A percentile compares a stretch with the other conserved stretches of the same genome.
These are phyloP conservation scores for Zygaena filipendulae DNA, from an alignment of 2,888 invertebrate species.

Conservation along the genomic window DNA sequence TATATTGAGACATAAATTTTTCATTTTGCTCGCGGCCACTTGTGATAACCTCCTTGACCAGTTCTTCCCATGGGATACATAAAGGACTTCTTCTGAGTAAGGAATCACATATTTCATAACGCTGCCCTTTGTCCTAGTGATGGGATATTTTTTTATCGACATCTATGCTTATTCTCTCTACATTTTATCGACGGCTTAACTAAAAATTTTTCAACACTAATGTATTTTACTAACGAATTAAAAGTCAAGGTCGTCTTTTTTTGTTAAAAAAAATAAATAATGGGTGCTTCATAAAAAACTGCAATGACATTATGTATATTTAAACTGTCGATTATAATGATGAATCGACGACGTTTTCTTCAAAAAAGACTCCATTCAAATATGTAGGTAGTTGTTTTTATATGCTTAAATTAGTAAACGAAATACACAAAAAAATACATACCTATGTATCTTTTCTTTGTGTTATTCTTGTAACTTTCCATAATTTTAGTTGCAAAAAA, in stretches of 20 bases:
- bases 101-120: constrained; percentile 68
- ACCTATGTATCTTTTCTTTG: too few relatives aligned
- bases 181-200: too few relatives aligned
- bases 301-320: constrained; percentile 16
- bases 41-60: constrained; percentile 67
- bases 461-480: too few relatives aligned
- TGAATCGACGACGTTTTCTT: too few relatives aligned
- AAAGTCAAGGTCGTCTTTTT: too few relatives aligned
- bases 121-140: constrained; percentile 27
- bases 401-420: too few relatives aligned
- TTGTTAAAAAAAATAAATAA: constrained; percentile 9
- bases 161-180: constrained; percentile 9
- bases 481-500: too few relatives aligned
- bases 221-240: too few relatives aligned
- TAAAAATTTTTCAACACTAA: constrained; percentile 1
- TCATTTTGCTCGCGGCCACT: constrained; percentile 59
- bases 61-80: constrained; percentile 58
- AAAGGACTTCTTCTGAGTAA: constrained; percentile 66
- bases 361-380: too few relatives aligned
- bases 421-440: too few relatives aligned
- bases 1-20: constrained; percentile 69
- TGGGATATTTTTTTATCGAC: constrained; percentile 19
- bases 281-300: constrained; percentile 8
- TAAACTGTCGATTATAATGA: too few relatives aligned
- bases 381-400: too few relatives aligned